Base-by-base conservation (phyloP, 2,888 invertebrate genomes). In the Phytoseiulus persimilis region DNA sequence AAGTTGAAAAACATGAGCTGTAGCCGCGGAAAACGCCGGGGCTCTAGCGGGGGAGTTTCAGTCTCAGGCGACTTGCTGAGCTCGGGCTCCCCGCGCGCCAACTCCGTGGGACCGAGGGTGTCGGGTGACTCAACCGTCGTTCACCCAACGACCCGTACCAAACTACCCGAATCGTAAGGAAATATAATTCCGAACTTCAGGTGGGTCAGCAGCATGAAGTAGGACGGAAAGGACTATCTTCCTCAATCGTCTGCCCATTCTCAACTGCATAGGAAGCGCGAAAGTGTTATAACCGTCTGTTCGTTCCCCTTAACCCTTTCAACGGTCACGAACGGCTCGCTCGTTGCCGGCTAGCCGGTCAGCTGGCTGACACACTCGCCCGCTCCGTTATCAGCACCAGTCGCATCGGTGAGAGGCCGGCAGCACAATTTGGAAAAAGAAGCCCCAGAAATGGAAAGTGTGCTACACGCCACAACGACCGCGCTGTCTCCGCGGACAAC, bases 361-460 rank as follows among this genome's bases (percentile, higher is more conserved):
- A 6, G 65, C 65, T 2, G 23, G 65, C 18, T 65, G 2, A 18
- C 28, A 14, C 9, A 23, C 65, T 18, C 1, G 28, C 65, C 65
- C 1, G 65, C 65, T 18, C 65, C 9, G 14, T 65, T 65, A 65
- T 65, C 65, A 23, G 65, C 65, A 2, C 28, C 5, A 28, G 65
- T 65, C 65, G 65, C 28, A 23, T 6, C 46, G 46, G 46, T 46
- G 14, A 65, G 65, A 65, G 65, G 65, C 65, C 65, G 65, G 28
- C 65, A 28, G 46, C 46, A 46, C 65, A 3, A 28, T 65, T 65
- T 65, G 65, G 14, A 65, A 65, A 23, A 28, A 65, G 65, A 28
- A 65, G 65, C 65, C 65, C 65, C 65, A 65, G 65, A 65, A 65
- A 65, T 65, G 65, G 65, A 65, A 65, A 65, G 65, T 65, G 65